Conservation (phyloP, 2,888 invertebrate species). For the Zygothrica quintamaculata region DNA sequence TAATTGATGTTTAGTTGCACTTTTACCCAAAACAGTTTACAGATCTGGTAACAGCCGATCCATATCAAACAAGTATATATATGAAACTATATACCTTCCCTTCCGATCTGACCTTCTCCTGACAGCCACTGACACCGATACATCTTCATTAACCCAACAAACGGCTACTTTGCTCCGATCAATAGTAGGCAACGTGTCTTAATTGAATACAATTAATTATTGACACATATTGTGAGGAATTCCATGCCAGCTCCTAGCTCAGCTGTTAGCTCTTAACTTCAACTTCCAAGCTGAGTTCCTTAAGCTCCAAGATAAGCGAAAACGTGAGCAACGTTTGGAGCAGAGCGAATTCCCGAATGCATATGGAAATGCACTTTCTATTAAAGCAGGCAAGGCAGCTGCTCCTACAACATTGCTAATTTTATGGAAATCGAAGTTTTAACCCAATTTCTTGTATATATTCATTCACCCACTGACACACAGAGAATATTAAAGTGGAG, state of each 20-base stretch:
- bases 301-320: slow-evolving; percentile 48
- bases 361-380: slow-evolving; percentile 74
- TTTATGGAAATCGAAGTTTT: slow-evolving; percentile 54
- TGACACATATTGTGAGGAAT: slow-evolving; percentile 81
- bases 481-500: slow-evolving; percentile 3
- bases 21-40: slow-evolving; percentile 82
- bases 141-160: slow-evolving; percentile 79
- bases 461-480: slow-evolving; percentile 35
- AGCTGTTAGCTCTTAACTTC: background rate
- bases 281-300: slow-evolving; percentile 14
- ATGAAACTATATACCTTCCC: slow-evolving; percentile 9
- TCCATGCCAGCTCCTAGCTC: slow-evolving; percentile 45
- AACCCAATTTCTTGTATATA: slow-evolving; percentile 60
- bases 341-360: slow-evolving; percentile 41
- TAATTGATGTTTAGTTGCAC: slow-evolving; percentile 84
- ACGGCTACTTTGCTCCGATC: slow-evolving; percentile 15
- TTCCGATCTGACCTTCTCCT: slow-evolving; percentile 46
- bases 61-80: slow-evolving; percentile 38
- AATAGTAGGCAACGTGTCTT: slow-evolving; percentile 57
- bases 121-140: slow-evolving; percentile 67
- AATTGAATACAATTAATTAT: slow-evolving; percentile 84
- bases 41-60: slow-evolving; percentile 52
- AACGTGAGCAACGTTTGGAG: slow-evolving; percentile 57
- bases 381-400: slow-evolving; percentile 24
- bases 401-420: slow-evolving; percentile 43